Conservation (phyloP, 2,888 invertebrate species). For the Ctena decussata region DNA sequence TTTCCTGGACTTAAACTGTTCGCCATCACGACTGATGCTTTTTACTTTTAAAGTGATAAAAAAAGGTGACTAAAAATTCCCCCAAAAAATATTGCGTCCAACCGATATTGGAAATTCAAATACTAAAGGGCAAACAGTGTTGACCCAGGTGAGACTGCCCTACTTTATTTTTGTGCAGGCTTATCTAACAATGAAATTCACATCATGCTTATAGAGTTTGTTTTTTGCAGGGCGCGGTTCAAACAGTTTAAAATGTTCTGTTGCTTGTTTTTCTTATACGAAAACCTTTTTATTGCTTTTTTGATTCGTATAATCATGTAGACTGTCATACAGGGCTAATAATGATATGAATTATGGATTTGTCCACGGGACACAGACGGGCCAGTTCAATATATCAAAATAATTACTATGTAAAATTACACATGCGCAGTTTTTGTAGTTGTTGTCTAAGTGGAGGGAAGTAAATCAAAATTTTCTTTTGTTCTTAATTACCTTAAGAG, state of each 20-base stretch:
- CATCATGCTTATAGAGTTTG: too few species aligned
- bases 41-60: too few species aligned
- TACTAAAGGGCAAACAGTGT: too few species aligned
- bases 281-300: conserved; percentile 2
- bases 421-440: not conserved
- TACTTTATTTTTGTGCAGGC: too few species aligned
- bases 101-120: too few species aligned
- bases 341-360: conserved; percentile 11
- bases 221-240: not conserved
- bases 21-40: too few species aligned
- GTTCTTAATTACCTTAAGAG: conserved; percentile 2
- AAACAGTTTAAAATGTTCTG: not conserved
- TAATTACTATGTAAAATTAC: conserved; percentile 2
- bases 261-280: not conserved
- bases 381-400: not conserved
- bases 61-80: not conserved
- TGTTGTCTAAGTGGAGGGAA: not conserved
- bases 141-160: too few species aligned
- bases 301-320: not conserved
- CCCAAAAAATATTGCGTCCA: too few species aligned
- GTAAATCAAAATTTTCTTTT: conserved; percentile 3
- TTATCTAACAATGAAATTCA: too few species aligned
- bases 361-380: not conserved
- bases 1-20: too few species aligned
- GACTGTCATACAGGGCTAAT: not conserved